Conservation (phyloP, 2,797 vertebrate species). For the Acanthurus leucopareius region DNA sequence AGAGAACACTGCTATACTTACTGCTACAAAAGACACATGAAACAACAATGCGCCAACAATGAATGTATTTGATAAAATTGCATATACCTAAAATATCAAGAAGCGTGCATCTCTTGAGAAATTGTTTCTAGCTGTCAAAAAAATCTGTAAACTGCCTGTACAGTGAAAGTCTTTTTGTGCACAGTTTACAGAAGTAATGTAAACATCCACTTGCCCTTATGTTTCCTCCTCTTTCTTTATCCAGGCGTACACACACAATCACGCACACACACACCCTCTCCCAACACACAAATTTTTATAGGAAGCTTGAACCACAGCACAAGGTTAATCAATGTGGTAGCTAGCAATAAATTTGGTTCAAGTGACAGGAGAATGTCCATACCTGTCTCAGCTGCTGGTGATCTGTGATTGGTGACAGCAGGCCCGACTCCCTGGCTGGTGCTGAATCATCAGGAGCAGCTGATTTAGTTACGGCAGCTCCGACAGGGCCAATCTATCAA, state of each 20-base stretch:
- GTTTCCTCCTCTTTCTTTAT: constrained; percentile 59
- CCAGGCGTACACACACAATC: not conserved
- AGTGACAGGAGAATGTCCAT: constrained; percentile 85
- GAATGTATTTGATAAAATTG: too few species aligned
- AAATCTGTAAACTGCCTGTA: not conserved
- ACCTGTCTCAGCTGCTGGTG: constrained; percentile 81
- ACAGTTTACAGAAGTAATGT: constrained; percentile 67
- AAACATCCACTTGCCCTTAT: constrained; percentile 71
- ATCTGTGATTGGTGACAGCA: constrained; percentile 86
- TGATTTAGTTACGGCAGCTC: constrained; percentile 81
- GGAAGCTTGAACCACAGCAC: constrained; percentile 78
- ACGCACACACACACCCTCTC: constrained; percentile 17
- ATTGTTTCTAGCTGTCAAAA: too few species aligned
- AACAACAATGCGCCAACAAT: too few species aligned
- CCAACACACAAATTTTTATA: constrained; percentile 74
- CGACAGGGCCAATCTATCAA: constrained; percentile 83
- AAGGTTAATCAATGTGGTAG: constrained; percentile 88
- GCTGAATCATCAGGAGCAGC: constrained; percentile 85
- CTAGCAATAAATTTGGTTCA: constrained; percentile 85
- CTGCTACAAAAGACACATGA: too few species aligned
- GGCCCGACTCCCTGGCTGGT: constrained; percentile 79
- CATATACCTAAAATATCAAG: too few species aligned
- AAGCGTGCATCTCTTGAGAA: too few species aligned
- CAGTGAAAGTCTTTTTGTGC: constrained; percentile 21
- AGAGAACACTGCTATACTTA: too few species aligned